These are phyloP conservation scores for Drosophila anceps DNA, from an alignment of 2,888 invertebrate genomes.

Conservation along the genomic window DNA sequence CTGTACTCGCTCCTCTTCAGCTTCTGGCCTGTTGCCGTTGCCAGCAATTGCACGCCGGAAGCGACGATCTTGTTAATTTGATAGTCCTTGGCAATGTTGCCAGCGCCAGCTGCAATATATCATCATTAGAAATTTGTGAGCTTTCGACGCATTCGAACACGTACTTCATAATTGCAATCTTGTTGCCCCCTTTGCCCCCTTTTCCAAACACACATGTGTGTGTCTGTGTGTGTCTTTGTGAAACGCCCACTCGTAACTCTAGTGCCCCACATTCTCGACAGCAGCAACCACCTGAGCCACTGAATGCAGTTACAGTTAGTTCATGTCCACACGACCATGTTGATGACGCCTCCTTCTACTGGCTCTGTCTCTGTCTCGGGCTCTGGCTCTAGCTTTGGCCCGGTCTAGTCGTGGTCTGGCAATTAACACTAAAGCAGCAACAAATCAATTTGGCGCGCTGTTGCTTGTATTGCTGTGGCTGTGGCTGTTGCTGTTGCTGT, in stretches of 20 bases:
- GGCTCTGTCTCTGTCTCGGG: slow-evolving; percentile 7
- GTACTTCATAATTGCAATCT: slow-evolving; percentile 69
- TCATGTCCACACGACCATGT: slow-evolving; percentile 67
- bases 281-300: slow-evolving; percentile 57
- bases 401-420: slow-evolving; percentile 71
- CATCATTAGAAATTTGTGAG: slow-evolving; percentile 82
- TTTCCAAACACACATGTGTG: not conserved
- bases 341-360: slow-evolving; percentile 50
- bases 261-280: slow-evolving; percentile 67
- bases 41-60: slow-evolving; percentile 70
- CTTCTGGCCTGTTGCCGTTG: slow-evolving; percentile 18
- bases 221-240: slow-evolving; percentile 19
- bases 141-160: slow-evolving; percentile 78
- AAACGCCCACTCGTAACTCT: slow-evolving; percentile 62
- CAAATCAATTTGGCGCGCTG: slow-evolving; percentile 80
- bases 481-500: slow-evolving; percentile 52
- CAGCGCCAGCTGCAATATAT: slow-evolving; percentile 66
- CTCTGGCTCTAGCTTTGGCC: not conserved
- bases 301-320: slow-evolving; percentile 72
- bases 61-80: slow-evolving; percentile 81
- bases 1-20: slow-evolving; percentile 9
- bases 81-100: slow-evolving; percentile 67
- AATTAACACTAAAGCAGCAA: slow-evolving; percentile 81
- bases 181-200: slow-evolving; percentile 1
- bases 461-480: slow-evolving; percentile 42